Conservation (phyloP, 2,888 invertebrate species). For the Cyrtodaria siliqua region DNA sequence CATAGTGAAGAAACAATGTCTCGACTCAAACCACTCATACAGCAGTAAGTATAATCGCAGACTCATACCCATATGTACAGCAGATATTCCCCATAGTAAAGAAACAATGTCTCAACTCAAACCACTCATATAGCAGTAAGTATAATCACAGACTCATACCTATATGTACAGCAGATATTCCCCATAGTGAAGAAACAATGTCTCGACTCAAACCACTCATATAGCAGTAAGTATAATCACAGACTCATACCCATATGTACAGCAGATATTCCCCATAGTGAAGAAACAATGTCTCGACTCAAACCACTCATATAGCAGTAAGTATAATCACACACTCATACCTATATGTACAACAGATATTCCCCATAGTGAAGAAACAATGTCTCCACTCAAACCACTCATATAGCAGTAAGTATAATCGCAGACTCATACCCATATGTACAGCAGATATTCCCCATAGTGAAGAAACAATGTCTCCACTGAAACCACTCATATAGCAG, state of each 20-base stretch:
- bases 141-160: slow-evolving; percentile 75
- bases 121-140: slow-evolving; percentile 56
- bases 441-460: slow-evolving; percentile 77
- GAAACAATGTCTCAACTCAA: slow-evolving; percentile 76
- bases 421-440: slow-evolving; percentile 75
- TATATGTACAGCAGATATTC: slow-evolving; percentile 75
- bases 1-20: slow-evolving; percentile 78
- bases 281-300: slow-evolving; percentile 79
- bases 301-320: slow-evolving; percentile 57
- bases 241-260: slow-evolving; percentile 76
- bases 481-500: slow-evolving; percentile 58
- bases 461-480: slow-evolving; percentile 79
- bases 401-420: slow-evolving; percentile 51
- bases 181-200: slow-evolving; percentile 80
- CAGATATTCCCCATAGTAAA: slow-evolving; percentile 78
- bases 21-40: slow-evolving; percentile 68
- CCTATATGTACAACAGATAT: slow-evolving; percentile 74
- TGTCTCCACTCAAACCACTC: slow-evolving; percentile 72
- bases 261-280: slow-evolving; percentile 77
- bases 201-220: slow-evolving; percentile 68
- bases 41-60: slow-evolving; percentile 63
- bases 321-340: slow-evolving; percentile 74
- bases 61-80: slow-evolving; percentile 76
- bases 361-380: slow-evolving; percentile 79
- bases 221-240: slow-evolving; percentile 55